Evolutionary conservation across 2,888 invertebrate genomes (phyloP), one percentile per base, ranked within the genome.

Genomic region (Omphaloscelis lunosa): DNA sequence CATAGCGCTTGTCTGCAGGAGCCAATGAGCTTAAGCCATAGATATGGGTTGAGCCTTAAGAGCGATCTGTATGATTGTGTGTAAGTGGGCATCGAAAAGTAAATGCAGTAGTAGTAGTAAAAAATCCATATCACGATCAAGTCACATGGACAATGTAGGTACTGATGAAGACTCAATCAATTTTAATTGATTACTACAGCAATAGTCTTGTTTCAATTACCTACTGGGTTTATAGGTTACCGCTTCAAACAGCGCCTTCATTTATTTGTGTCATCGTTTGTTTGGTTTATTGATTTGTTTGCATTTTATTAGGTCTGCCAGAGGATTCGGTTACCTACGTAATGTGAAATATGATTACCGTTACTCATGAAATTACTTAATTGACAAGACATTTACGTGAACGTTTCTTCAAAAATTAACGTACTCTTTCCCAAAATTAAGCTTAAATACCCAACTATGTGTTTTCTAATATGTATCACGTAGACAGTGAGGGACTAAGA

Each of bases 141-240:
- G 34, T 66, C 39, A 39, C 76, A 65, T 83, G 86, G 34, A 75
- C 69, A 79, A 27, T 11, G 59, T 66, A 67, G 11, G 34, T 58
- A 80, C 34, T 68, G 23, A 83, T 70, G 73, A 75, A 48, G 75
- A 83, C 69, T 77, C 76, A 83, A 83, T 81, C 84, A 86, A 76
- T 75, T 81, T 76, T 82, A 86, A 87, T 85, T 85, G 84, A 73
- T 75, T 75, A 77, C 62, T 67, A 67, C 51, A 75, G 72, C 77
- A 74, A 63, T 63, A 62, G 58, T 61, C 63, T 71, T 75, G 72
- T 80, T 65, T 83, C 79, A 59, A 75, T 79, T 67, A 80, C 72
- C 12, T 45, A 45, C 45, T 62, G 53, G 34, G 7, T 48, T 20
- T 82, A 67, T 59, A 29, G 72, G 77, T 65, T 58, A 69, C 69